Percentiles rank a stretch among this genome's conserved stretches.
phyloP scores from a whole-genome alignment of 1,140 invertebrate species.

The Wasmannia auropunctata region DNA sequence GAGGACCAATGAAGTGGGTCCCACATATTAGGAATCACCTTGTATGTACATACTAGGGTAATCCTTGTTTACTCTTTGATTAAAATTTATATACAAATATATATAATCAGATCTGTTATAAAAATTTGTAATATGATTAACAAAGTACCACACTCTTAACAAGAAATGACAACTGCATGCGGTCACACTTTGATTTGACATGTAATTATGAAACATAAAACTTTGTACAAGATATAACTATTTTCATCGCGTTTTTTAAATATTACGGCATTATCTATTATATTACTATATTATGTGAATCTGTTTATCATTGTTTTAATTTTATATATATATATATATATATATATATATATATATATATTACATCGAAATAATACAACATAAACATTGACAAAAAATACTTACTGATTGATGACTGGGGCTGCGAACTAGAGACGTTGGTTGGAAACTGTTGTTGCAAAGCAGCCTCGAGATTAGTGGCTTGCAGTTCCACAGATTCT shows the following conservation, averaged over 20 bases:
- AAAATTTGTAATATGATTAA: background rate
- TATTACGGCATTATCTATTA: background rate
- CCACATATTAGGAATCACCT: too few relatives aligned
- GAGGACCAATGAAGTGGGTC: too few relatives aligned
- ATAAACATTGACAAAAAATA: conserved; percentile 30
- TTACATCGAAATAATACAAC: background rate
- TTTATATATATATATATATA: background rate
- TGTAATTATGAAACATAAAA: background rate
- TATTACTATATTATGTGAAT: background rate
- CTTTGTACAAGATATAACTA: background rate
- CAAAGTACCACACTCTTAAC: background rate
- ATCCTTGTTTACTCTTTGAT: too few relatives aligned
- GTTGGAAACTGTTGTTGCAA: conserved; percentile 46
- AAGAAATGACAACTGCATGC: conserved; percentile 14
- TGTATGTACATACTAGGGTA: too few relatives aligned
- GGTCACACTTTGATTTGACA: background rate
- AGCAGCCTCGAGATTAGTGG: conserved; percentile 55
- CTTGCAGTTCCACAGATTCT: conserved; percentile 62
- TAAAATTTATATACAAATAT: too few relatives aligned
- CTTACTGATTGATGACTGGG: conserved; percentile 67
- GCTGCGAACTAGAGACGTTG: conserved; percentile 41
- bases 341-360: too few relatives aligned
- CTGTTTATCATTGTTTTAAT: background rate
- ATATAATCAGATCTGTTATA: background rate
- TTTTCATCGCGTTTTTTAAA: conserved; percentile 14